Percentiles rank a stretch among this genome's conserved stretches.
phyloP scores from a whole-genome alignment of 2,113 vertebrate genomes.

The Oncorhynchus mykiss region DNA sequence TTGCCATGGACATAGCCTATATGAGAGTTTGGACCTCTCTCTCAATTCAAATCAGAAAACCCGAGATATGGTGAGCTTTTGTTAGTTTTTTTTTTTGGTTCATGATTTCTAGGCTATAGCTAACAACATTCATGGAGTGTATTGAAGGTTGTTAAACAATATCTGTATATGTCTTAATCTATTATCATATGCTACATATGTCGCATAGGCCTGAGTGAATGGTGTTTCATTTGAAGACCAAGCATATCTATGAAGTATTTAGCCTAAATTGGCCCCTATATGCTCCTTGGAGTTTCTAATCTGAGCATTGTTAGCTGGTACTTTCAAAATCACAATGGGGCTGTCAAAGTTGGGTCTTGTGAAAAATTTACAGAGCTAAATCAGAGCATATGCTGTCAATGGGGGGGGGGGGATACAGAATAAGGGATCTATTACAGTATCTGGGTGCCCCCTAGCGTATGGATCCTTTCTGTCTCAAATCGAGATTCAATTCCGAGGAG shows the following conservation, averaged over 20 bases:
- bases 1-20: too few relatives aligned
- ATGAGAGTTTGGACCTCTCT: too few relatives aligned
- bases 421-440: slow-evolving; percentile 82
- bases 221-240: not conserved
- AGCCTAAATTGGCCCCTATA: slow-evolving; percentile 61
- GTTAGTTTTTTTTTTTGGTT: too few relatives aligned
- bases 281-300: slow-evolving; percentile 80
- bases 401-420: slow-evolving; percentile 62
- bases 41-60: too few relatives aligned
- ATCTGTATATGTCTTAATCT: too few relatives aligned
- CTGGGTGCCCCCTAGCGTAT: slow-evolving; percentile 98
- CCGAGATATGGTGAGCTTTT: too few relatives aligned
- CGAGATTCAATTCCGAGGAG: slow-evolving; percentile 88
- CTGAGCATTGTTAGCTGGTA: slow-evolving; percentile 80
- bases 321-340: slow-evolving; percentile 83
- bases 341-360: slow-evolving; percentile 85
- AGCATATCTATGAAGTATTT: not conserved
- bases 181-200: too few relatives aligned
- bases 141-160: not conserved
- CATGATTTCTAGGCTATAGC: too few relatives aligned
- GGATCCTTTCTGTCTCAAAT: slow-evolving; percentile 81
- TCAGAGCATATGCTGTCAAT: slow-evolving; percentile 82
- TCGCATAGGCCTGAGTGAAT: not conserved
- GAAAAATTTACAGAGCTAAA: slow-evolving; percentile 46
- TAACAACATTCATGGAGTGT: not conserved